Conservation (phyloP, 2,797 vertebrate species). For the Mormyrops attenuatus region DNA sequence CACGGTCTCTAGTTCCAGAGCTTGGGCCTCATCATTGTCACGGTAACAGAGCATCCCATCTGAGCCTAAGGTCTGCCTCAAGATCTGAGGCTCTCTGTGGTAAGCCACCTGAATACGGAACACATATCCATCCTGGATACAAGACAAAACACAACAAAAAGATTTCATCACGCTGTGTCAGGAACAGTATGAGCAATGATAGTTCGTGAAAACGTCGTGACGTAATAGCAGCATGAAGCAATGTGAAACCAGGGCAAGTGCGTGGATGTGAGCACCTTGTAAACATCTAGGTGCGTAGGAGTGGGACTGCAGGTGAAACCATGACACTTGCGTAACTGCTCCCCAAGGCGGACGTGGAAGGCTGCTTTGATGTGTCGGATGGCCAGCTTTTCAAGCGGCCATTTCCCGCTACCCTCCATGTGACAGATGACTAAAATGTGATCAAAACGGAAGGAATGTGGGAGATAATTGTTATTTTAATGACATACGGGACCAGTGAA, state of each 20-base stretch:
- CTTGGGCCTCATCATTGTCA: conserved; percentile 78
- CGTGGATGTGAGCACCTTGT: conserved; percentile 69
- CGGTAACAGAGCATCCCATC: conserved; percentile 78
- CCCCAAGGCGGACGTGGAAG: conserved; percentile 81
- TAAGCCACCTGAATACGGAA: conserved; percentile 89
- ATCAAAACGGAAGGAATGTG: not conserved
- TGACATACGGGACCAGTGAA: not conserved
- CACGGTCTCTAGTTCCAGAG: conserved; percentile 72
- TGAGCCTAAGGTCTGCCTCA: conserved; percentile 72
- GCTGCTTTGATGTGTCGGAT: conserved; percentile 82
- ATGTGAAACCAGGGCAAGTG: not conserved
- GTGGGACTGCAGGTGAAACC: conserved; percentile 66
- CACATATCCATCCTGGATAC: conserved; percentile 74
- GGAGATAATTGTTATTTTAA: not conserved
- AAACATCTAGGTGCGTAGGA: conserved; percentile 75
- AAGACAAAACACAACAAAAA: not conserved
- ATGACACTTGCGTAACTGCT: conserved; percentile 72
- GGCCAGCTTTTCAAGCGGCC: conserved; percentile 81
- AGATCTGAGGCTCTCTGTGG: conserved; percentile 82
- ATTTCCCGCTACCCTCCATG: conserved; percentile 95
- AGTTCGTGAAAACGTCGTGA: not conserved
- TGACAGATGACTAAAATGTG: conserved; percentile 78
- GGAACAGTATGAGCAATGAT: not conserved
- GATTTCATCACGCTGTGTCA: not conserved
- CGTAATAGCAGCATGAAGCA: not conserved